phyloP scores from a whole-genome alignment of 1,140 invertebrate genomes.

The Centruroides sculpturatus region DNA sequence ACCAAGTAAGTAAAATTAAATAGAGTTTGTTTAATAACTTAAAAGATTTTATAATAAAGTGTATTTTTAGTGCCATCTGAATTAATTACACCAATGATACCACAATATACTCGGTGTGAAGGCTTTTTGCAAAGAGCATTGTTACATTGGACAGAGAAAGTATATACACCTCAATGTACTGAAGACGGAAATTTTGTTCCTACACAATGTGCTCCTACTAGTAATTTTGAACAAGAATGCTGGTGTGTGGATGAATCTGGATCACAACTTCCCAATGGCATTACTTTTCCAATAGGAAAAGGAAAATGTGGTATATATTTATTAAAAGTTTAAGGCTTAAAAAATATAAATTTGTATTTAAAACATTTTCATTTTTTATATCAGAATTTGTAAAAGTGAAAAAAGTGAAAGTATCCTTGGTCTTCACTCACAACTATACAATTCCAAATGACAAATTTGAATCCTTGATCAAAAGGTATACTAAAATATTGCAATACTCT shows the following conservation, averaged over 20 bases:
- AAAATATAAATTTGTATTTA: background rate
- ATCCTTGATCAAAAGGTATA: no score
- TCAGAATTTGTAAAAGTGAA: background rate
- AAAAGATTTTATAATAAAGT: background rate
- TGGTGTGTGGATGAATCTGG: slow-evolving; percentile 49
- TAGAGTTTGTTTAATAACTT: background rate
- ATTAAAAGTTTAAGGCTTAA: background rate
- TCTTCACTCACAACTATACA: background rate
- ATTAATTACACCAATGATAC: background rate
- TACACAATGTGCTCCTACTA: slow-evolving; percentile 51
- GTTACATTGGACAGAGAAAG: slow-evolving; percentile 21
- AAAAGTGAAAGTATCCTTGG: background rate
- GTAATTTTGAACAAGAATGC: slow-evolving; percentile 50
- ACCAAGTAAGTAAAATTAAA: background rate
- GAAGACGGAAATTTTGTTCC: slow-evolving; percentile 47
- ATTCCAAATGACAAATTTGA: no score
- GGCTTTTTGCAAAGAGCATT: background rate
- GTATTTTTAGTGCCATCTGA: background rate
- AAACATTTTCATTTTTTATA: background rate
- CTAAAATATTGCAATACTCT: no score
- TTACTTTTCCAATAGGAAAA: no score
- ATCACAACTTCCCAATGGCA: background rate
- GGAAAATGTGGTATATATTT: background rate
- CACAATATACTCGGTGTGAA: background rate
- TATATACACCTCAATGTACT: slow-evolving; percentile 66